Evolutionary conservation across 2,797 vertebrate genomes (phyloP).

Genomic region (Galagoides demidoff): DNA sequence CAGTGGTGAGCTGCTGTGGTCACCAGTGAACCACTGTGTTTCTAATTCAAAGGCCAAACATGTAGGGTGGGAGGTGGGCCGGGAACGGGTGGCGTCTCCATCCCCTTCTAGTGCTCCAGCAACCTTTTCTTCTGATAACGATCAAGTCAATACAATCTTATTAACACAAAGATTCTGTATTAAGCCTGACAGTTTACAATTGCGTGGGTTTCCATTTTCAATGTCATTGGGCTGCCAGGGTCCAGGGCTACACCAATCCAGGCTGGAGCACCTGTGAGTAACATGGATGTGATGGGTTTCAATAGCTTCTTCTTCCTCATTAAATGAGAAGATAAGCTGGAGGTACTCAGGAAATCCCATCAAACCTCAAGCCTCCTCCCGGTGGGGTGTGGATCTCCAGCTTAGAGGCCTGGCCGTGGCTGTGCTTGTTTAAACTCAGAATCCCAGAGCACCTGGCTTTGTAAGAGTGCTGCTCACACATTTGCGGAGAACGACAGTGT

Average conservation of each 20-base stretch:
- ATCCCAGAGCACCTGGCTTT: accelerated
- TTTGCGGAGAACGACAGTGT: accelerated
- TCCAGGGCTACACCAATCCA: slow-evolving; percentile 10
- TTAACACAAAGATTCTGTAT: slow-evolving; percentile 79
- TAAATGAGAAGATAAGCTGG: not conserved
- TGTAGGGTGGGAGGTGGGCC: slow-evolving; percentile 69
- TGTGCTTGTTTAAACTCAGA: accelerated
- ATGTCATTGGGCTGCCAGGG: slow-evolving; percentile 59
- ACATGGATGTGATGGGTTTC: slow-evolving; percentile 9
- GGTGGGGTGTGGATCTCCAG: accelerated
- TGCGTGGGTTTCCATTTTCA: slow-evolving; percentile 79
- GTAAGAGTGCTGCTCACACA: accelerated
- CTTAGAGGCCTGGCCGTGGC: not conserved
- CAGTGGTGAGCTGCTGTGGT: not conserved
- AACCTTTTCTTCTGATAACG: slow-evolving; percentile 77
- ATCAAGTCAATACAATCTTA: slow-evolving; percentile 81
- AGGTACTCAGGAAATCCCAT: accelerated
- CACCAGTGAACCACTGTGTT: slow-evolving; percentile 66
- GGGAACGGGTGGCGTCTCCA: slow-evolving; percentile 74
- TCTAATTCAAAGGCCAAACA: slow-evolving; percentile 74
- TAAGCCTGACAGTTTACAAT: slow-evolving; percentile 82
- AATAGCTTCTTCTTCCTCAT: not conserved
- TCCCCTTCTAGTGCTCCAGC: slow-evolving; percentile 78
- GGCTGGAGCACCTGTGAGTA: slow-evolving; percentile 61
- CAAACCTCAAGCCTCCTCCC: too few species aligned